phyloP scores from a whole-genome alignment of 2,797 vertebrate species.

The Lepilemur ruficaudatus region DNA sequence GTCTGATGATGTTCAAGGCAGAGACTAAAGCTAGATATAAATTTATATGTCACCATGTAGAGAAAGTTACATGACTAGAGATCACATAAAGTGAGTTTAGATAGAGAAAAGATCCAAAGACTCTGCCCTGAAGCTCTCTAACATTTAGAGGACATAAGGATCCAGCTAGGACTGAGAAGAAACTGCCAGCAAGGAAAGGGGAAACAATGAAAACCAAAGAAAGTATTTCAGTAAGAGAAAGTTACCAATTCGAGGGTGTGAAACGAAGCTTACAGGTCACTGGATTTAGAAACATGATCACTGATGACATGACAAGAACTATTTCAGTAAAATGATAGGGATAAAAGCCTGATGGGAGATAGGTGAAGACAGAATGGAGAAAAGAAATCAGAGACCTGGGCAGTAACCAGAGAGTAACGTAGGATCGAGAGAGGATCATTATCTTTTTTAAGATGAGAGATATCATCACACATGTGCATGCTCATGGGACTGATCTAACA shows the following conservation, averaged over 20 bases:
- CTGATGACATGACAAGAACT: not conserved
- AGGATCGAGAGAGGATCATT: not conserved
- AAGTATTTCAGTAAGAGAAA: not conserved
- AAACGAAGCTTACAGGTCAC: not conserved
- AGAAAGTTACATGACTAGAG: not conserved
- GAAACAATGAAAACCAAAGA: not conserved
- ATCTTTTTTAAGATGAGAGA: not conserved
- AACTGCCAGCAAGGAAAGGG: not conserved
- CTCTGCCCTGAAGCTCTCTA: not conserved
- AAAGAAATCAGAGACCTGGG: not conserved
- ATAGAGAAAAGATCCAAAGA: not conserved
- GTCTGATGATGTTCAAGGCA: not conserved
- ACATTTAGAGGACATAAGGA: not conserved
- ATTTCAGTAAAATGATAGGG: no score
- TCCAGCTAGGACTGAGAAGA: not conserved
- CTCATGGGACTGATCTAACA: not conserved
- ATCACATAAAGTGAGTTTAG: not conserved
- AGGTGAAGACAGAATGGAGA: not conserved
- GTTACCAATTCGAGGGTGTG: not conserved
- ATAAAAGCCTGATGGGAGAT: not conserved
- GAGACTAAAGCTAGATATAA: not conserved
- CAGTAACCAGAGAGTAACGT: not conserved
- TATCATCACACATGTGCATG: rapidly evolving
- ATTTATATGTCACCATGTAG: rapidly evolving
- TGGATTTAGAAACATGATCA: not conserved